These are phyloP conservation scores for Sepioteuthis lessoniana DNA, from an alignment of 2,888 invertebrate species.

Conservation along the genomic window DNA sequence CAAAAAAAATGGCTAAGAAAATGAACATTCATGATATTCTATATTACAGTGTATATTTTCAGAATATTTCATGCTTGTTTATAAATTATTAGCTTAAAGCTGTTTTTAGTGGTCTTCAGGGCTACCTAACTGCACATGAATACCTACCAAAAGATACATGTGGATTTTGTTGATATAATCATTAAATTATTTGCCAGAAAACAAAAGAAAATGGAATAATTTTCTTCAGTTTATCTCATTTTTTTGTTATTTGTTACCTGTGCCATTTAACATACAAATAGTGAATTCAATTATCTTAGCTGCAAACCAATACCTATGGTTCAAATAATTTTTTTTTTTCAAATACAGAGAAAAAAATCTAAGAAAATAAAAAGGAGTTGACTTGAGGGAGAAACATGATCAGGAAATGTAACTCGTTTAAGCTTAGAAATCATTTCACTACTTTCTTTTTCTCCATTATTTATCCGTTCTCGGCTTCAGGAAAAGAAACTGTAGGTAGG, in stretches of 20 bases:
- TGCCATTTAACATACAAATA: not conserved
- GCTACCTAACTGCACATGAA: not conserved
- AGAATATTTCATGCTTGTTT: not conserved
- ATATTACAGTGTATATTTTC: not conserved
- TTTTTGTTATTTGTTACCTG: conserved; percentile 6
- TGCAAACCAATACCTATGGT: not conserved
- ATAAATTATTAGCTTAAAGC: not conserved
- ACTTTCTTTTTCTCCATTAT: not conserved
- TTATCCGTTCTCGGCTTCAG: not conserved
- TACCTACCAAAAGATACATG: not conserved
- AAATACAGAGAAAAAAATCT: not conserved
- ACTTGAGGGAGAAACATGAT: conserved; percentile 18
- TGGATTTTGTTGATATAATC: not conserved
- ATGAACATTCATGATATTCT: not conserved
- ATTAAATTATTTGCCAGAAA: conserved; percentile 14
- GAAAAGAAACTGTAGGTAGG: not conserved
- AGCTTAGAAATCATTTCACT: not conserved
- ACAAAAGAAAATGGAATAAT: not conserved
- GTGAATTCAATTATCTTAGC: conserved; percentile 33
- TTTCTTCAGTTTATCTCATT: not conserved
- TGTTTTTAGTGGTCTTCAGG: conserved; percentile 2
- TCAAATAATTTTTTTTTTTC: not conserved
- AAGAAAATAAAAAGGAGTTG: not conserved
- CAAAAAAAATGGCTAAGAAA: not conserved
- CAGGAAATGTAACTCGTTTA: conserved; percentile 11